phyloP scores from a whole-genome alignment of 2,888 invertebrate species.

The Diarsia mendica region DNA sequence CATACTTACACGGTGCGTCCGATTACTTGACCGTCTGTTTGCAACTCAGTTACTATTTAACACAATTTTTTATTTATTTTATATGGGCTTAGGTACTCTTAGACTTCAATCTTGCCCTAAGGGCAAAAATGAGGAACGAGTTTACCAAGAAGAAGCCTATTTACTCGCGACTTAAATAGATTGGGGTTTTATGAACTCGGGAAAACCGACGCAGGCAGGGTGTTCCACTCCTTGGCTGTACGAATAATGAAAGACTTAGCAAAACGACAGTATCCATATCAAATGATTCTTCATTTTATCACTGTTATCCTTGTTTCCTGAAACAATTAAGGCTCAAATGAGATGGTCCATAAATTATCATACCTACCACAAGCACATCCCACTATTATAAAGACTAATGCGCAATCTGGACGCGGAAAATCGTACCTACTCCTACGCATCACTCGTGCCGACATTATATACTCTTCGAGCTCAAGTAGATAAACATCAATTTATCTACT shows the following conservation, averaged over 20 bases:
- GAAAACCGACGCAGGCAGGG: too few species aligned
- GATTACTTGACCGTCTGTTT: background rate
- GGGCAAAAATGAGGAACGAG: too few species aligned
- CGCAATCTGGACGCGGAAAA: conserved; percentile 38
- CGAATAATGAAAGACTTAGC: too few species aligned
- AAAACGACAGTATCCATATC: background rate
- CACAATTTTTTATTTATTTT: too few species aligned
- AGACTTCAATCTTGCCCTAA: too few species aligned
- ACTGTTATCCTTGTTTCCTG: conserved; percentile 7
- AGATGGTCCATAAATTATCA: conserved; percentile 2
- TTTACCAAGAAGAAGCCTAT: too few species aligned
- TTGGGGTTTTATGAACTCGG: too few species aligned
- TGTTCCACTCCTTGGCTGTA: too few species aligned
- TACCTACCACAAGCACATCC: conserved; percentile 31
- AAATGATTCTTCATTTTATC: background rate
- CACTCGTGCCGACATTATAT: conserved; percentile 35
- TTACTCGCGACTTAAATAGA: too few species aligned
- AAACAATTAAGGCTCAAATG: background rate
- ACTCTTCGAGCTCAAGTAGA: conserved; percentile 41
- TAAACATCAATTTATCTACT: conserved; percentile 55
- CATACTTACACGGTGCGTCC: background rate
- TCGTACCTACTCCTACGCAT: conserved; percentile 45
- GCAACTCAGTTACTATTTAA: background rate
- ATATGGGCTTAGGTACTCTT: too few species aligned
- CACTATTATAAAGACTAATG: conserved; percentile 27